Conservation (phyloP, 2,113 vertebrate genomes). For the Cebus imitator region DNA sequence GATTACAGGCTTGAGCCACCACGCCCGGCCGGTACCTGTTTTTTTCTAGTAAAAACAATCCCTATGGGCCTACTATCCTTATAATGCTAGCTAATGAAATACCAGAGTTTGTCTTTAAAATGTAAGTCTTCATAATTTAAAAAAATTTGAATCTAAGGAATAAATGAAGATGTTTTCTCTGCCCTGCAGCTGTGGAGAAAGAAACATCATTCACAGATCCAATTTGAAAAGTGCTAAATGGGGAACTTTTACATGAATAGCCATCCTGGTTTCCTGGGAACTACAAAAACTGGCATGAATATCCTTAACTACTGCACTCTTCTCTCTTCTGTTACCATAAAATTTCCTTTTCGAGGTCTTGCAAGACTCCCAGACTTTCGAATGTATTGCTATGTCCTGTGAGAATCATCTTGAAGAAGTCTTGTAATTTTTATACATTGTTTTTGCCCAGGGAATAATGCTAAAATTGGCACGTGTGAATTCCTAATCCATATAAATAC, state of each 20-base stretch:
- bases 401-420: neutral
- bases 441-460: neutral
- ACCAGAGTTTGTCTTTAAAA: neutral
- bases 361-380: neutral
- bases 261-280: neutral
- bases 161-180: neutral
- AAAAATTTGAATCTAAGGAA: neutral
- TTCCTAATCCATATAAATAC: neutral
- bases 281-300: accelerated
- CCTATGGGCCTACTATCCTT: neutral
- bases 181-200: neutral
- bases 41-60: neutral
- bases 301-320: neutral
- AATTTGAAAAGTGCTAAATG: accelerated
- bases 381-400: neutral
- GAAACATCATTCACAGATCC: neutral
- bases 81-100: neutral
- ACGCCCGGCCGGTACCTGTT: neutral
- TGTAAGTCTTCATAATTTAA: neutral
- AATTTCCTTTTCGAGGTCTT: neutral
- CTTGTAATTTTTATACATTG: neutral
- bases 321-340: neutral
- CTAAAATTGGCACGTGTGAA: neutral
- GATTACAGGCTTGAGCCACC: too few relatives aligned
- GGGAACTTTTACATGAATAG: neutral